These are phyloP conservation scores for Batillaria attramentaria DNA, from an alignment of 1,140 invertebrate genomes.

Conservation along the genomic window DNA sequence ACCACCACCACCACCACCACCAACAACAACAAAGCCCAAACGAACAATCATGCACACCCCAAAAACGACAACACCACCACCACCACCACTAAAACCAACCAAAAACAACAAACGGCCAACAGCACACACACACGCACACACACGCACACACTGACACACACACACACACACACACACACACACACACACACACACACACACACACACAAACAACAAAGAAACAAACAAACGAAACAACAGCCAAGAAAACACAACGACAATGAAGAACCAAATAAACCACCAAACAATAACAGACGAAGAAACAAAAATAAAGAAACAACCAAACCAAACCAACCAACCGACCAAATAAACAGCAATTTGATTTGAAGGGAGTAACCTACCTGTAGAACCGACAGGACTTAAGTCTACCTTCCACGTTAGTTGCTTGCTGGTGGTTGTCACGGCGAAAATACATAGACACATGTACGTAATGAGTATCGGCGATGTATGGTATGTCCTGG, in stretches of 20 bases:
- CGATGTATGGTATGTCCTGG: too few relatives aligned
- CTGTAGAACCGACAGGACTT: background rate
- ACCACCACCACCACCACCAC: background rate
- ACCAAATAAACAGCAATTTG: too few relatives aligned
- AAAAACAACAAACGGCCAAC: background rate
- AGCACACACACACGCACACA: background rate
- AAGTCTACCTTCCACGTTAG: background rate
- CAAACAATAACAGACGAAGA: background rate
- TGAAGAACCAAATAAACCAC: background rate
- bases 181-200: conserved; percentile 3
- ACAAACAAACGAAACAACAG: background rate
- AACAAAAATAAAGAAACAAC: background rate
- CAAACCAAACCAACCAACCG: background rate
- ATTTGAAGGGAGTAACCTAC: background rate
- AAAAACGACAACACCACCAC: background rate
- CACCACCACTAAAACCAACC: background rate
- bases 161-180: conserved; percentile 2
- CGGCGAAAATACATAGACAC: background rate
- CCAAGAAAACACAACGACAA: too few relatives aligned
- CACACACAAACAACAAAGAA: background rate
- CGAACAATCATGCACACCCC: background rate
- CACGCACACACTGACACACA: background rate
- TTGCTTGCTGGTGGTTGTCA: background rate
- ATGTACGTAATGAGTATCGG: background rate
- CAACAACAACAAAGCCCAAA: background rate